phyloP scores from a whole-genome alignment of 2,797 vertebrate species.

The Syngnathus acus region DNA sequence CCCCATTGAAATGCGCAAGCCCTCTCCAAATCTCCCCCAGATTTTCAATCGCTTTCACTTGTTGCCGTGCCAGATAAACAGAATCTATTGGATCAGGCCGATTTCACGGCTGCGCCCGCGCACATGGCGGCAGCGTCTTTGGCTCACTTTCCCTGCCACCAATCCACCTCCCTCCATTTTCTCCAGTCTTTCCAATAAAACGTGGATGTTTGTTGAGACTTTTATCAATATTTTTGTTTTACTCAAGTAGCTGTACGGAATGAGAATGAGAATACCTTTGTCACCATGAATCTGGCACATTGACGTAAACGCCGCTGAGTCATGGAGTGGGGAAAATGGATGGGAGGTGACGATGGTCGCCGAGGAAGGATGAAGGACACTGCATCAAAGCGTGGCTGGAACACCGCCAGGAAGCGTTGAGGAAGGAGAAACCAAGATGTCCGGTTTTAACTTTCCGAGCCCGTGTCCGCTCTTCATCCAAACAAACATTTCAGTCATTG shows the following conservation, averaged over 20 bases:
- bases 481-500: too few relatives aligned
- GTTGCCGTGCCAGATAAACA: constrained; percentile 72
- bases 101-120: constrained; percentile 70
- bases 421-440: constrained; percentile 30
- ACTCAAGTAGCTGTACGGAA: too few relatives aligned
- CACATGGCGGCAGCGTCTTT: constrained; percentile 67
- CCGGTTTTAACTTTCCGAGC: constrained; percentile 2
- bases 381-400: constrained; percentile 54
- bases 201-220: neutral
- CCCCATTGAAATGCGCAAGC: constrained; percentile 58
- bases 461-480: neutral
- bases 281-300: neutral
- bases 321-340: constrained; percentile 14
- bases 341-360: neutral
- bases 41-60: constrained; percentile 69
- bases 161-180: constrained; percentile 34
- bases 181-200: constrained; percentile 33
- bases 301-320: constrained; percentile 32
- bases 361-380: constrained; percentile 54
- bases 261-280: neutral
- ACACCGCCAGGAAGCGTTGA: constrained; percentile 26
- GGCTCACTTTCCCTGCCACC: constrained; percentile 61
- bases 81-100: constrained; percentile 74
- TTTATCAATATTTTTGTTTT: too few relatives aligned
- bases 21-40: constrained; percentile 73